A percentile compares a stretch with the other conserved stretches of the same genome.
Evolutionary conservation across 1,140 invertebrate species (phyloP).

Genomic region (Micrasema minimum): DNA sequence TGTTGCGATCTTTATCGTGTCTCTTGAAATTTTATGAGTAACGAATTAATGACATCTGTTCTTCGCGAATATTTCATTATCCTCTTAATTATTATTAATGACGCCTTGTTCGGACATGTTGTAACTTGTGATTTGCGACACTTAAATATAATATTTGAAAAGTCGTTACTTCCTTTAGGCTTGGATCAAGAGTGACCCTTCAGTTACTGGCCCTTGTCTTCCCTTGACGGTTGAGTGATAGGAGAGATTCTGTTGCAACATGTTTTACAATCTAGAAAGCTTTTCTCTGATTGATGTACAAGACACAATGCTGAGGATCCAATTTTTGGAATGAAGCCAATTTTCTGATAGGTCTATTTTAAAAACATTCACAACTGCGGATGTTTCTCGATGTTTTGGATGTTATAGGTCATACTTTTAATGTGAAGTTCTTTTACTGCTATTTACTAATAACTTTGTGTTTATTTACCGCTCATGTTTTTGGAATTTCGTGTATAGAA

Average conservation of each 20-base stretch:
- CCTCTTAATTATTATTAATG: no score
- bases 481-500: background rate
- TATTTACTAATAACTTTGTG: slow-evolving; percentile 20
- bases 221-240: slow-evolving; percentile 8
- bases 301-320: slow-evolving; percentile 30
- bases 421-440: background rate
- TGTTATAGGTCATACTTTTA: slow-evolving; percentile 29
- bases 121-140: no score
- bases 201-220: no score
- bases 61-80: no score
- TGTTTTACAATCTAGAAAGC: background rate
- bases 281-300: slow-evolving; percentile 29
- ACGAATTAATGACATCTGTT: no score
- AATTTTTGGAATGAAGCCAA: slow-evolving; percentile 34
- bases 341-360: slow-evolving; percentile 33
- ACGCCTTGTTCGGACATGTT: no score
- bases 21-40: background rate
- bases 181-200: no score
- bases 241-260: slow-evolving; percentile 8
- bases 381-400: slow-evolving; percentile 31
- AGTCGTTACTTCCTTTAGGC: no score
- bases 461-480: background rate
- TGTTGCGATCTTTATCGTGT: background rate
- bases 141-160: no score
- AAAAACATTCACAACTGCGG: slow-evolving; percentile 30